Evolutionary conservation across 1,140 invertebrate genomes (phyloP).

Genomic region (Pectinophora gossypiella): DNA sequence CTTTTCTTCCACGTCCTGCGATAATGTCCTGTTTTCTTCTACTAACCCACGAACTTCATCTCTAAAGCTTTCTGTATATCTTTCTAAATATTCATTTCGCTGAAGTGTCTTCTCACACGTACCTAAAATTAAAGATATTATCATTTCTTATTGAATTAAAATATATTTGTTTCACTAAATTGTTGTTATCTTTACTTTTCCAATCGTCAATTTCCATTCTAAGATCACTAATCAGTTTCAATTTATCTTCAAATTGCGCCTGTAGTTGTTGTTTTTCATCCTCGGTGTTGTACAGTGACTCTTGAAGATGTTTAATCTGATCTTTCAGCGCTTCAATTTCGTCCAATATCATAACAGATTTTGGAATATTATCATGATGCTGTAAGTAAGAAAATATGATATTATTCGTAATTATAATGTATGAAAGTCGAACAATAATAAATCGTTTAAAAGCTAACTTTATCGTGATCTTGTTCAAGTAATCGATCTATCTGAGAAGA

Average conservation of each 20-base stretch:
- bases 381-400: background rate
- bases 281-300: constrained; percentile 43
- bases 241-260: constrained; percentile 45
- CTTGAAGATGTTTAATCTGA: constrained; percentile 48
- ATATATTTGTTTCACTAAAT: background rate
- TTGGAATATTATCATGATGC: constrained; percentile 14
- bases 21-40: constrained; percentile 32
- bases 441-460: constrained; percentile 22
- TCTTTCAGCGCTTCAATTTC: constrained; percentile 52
- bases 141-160: background rate
- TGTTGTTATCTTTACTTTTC: constrained; percentile 52
- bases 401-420: background rate
- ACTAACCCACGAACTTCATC: constrained; percentile 32
- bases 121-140: constrained; percentile 26
- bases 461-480: constrained; percentile 38
- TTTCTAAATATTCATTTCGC: constrained; percentile 41
- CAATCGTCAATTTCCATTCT: constrained; percentile 49
- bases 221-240: constrained; percentile 44
- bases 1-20: constrained; percentile 37
- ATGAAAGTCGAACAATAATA: background rate
- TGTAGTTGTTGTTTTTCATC: constrained; percentile 52
- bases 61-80: constrained; percentile 32
- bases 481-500: constrained; percentile 48
- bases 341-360: constrained; percentile 33
- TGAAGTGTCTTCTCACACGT: constrained; percentile 40